Percentiles rank a stretch among this genome's conserved stretches.
phyloP scores from a whole-genome alignment of 2,888 invertebrate species.

The Lepidocyrtoides sp. region DNA sequence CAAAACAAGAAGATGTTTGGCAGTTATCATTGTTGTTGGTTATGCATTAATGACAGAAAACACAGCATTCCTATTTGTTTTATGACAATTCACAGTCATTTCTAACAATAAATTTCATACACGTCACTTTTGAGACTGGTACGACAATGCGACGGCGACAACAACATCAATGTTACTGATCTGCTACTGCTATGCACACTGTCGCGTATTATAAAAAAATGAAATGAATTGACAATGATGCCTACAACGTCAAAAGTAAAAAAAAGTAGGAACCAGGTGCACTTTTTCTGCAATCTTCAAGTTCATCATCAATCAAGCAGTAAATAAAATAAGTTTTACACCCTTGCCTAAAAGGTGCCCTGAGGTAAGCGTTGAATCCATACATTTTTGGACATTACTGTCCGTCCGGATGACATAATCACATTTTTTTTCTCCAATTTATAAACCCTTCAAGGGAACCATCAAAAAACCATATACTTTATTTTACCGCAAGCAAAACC shows the following conservation, averaged over 20 bases:
- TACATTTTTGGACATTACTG: constrained; percentile 67
- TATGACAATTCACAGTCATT: constrained; percentile 62
- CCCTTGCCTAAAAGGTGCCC: constrained; percentile 51
- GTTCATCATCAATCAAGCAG: constrained; percentile 56
- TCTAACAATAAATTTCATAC: constrained; percentile 54
- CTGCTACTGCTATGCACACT: not conserved
- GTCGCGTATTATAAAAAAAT: no score
- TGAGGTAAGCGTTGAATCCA: constrained; percentile 31
- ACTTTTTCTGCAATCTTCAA: constrained; percentile 41
- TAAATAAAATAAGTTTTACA: constrained; percentile 55
- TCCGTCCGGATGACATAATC: constrained; percentile 73
- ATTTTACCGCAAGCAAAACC: constrained; percentile 65
- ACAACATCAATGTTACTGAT: no score
- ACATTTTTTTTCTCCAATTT: constrained; percentile 59
- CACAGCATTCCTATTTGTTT: constrained; percentile 69
- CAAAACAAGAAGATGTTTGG: constrained; percentile 12
- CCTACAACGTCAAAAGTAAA: not conserved
- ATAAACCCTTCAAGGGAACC: constrained; percentile 56
- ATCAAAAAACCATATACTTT: constrained; percentile 44
- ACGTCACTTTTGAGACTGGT: constrained; percentile 30
- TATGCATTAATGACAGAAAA: constrained; percentile 47
- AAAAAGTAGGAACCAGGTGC: constrained; percentile 61
- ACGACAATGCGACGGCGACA: constrained; percentile 22
- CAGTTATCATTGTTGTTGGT: constrained; percentile 28
- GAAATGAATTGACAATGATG: not conserved